These are phyloP conservation scores for Loriculus beryllinus DNA, from an alignment of 2,797 vertebrate species.

Conservation along the genomic window DNA sequence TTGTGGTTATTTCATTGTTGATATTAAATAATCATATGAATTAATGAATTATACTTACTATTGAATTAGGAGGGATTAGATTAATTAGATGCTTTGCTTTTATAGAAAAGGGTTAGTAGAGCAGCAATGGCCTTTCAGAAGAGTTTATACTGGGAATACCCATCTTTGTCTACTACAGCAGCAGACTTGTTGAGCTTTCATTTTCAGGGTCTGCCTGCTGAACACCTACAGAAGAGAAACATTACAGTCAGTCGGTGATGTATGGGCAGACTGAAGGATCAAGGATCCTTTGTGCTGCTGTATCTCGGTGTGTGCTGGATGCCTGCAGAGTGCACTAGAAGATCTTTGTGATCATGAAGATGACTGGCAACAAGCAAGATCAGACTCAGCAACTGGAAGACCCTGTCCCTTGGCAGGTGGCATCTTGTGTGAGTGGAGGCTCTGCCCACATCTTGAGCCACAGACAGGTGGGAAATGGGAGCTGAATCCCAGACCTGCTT, in stretches of 20 bases:
- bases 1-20: neutral
- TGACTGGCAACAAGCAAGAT: neutral
- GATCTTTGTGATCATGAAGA: neutral
- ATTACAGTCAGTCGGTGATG: neutral
- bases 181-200: neutral
- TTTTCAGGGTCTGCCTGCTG: neutral
- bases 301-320: neutral
- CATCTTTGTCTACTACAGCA: neutral
- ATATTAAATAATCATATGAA: neutral
- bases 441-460: neutral
- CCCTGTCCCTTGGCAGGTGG: neutral
- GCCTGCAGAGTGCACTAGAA: neutral
- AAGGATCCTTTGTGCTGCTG: neutral
- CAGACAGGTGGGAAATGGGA: neutral
- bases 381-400: neutral
- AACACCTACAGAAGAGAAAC: neutral
- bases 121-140: neutral
- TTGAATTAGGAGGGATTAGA: neutral
- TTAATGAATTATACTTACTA: neutral
- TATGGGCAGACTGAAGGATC: neutral
- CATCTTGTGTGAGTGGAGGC: neutral
- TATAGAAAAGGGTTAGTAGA: neutral
- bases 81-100: neutral
- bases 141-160: neutral
- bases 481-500: neutral